Conservation (phyloP, 35 echinoderm and acorn worm genomes). For the Holothuria glaberrima region DNA sequence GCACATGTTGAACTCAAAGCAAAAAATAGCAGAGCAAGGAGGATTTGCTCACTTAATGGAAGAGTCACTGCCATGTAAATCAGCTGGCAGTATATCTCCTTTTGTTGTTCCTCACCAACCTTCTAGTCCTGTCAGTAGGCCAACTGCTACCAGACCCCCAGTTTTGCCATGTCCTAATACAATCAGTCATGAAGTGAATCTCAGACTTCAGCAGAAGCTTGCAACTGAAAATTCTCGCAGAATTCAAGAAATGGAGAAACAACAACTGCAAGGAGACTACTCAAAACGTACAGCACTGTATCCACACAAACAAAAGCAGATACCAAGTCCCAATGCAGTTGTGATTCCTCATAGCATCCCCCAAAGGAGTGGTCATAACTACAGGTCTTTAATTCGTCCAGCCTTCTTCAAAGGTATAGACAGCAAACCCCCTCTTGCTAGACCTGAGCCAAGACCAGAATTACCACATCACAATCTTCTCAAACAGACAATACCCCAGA, state of each 20-base stretch:
- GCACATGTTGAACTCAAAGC: constrained; percentile 4
- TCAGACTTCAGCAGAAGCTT: not conserved
- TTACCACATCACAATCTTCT: not conserved
- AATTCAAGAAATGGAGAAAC: constrained; percentile 44
- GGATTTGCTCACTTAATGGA: too few relatives aligned
- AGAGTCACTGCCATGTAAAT: too few relatives aligned
- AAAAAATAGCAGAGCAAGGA: not conserved
- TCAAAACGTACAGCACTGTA: not conserved
- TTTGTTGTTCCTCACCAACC: too few relatives aligned
- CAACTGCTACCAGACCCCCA: constrained; percentile 21
- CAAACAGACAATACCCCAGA: constrained; percentile 16
- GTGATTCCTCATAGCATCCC: constrained; percentile 1
- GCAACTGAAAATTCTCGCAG: constrained; percentile 10
- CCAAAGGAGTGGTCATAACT: not conserved
- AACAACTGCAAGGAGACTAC: constrained; percentile 11
- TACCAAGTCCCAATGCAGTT: not conserved
- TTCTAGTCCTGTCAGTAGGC: not conserved
- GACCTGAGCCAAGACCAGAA: not conserved
- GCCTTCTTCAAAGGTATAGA: not conserved
- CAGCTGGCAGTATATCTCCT: too few relatives aligned
- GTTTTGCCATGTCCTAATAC: not conserved
- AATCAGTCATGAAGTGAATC: constrained; percentile 6
- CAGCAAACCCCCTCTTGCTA: not conserved
- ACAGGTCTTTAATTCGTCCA: not conserved
- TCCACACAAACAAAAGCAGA: not conserved